Evolutionary conservation across 1,140 invertebrate genomes (phyloP), one percentile per base, ranked within the genome.

Genomic region (Luehdorfia chinensis): DNA sequence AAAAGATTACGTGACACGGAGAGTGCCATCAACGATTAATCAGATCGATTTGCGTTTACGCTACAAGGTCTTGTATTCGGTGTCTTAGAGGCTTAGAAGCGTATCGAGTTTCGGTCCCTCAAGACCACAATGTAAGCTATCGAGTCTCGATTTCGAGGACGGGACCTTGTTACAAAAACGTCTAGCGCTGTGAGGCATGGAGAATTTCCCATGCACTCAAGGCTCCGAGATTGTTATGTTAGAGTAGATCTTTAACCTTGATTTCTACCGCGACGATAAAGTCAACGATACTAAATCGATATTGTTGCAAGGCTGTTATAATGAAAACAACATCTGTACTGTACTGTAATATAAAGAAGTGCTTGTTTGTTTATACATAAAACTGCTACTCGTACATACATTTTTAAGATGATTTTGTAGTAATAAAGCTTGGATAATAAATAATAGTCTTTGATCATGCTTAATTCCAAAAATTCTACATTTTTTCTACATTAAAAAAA

Each of bases 151-250:
- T 9, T 34, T 19, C 18, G 18, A 37, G 34, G 34, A 21, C 34
- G 11, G 18, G 34, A 19, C 34, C 34, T 37, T 37, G 34, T 16
- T 19, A 37, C 34, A 6, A 6, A 21, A 21, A 1, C 32, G 14
- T 12, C 34, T 23, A 16, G 18, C 34, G 18, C 7, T n/a, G n/a
- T n/a, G n/a, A n/a, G n/a, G n/a, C 15, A 2, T 16, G 5, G 18
- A 37, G 18, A 19, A 16, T 21, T 13, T 37, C 34, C 34, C 34
- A 37, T 37, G 34, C 34, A 37, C 8, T 37, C 34, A 37, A 37
- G 34, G 34, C 21, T 16, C 18, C 15, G 21, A 21, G 11, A 37
- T 23, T 37, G 34, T 37, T 34, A 4, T 15, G 15, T 34, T 16
- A 34, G 12, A n/a, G 9, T 11, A 21, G 19, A 6, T 9, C n/a